These are phyloP conservation scores for Epinotia bilunana DNA, from an alignment of 2,888 invertebrate genomes.

Conservation along the genomic window DNA sequence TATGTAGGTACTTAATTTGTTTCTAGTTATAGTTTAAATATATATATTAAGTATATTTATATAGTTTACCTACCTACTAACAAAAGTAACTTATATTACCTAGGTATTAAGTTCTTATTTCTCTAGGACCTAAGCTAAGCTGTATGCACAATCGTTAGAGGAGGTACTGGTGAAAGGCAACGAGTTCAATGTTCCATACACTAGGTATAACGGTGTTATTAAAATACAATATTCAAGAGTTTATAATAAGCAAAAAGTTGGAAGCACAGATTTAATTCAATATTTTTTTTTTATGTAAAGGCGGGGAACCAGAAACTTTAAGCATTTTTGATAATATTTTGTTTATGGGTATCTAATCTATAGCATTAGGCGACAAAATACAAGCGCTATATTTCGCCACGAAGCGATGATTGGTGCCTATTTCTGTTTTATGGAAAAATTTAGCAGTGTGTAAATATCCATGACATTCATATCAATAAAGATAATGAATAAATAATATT, in stretches of 20 bases:
- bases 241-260: not conserved
- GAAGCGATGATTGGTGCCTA: not conserved
- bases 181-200: slow-evolving; percentile 16
- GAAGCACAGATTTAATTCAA: not conserved
- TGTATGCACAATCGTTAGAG: slow-evolving; percentile 4
- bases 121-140: not conserved
- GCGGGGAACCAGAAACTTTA: not conserved
- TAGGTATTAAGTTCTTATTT: not conserved
- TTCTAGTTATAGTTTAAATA: too few species aligned
- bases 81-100: not conserved
- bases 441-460: not conserved
- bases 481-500: not conserved
- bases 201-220: slow-evolving; percentile 20
- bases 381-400: not conserved
- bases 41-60: too few species aligned
- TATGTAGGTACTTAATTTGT: too few species aligned
- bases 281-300: not conserved
- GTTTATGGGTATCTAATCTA: too few species aligned
- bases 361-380: not conserved
- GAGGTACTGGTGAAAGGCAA: slow-evolving; percentile 15
- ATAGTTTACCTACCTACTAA: not conserved
- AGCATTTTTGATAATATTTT: too few species aligned
- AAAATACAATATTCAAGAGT: not conserved
- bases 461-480: not conserved
- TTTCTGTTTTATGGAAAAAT: too few species aligned